Evolutionary conservation across 2,113 vertebrate genomes (phyloP), one percentile per base, ranked within the genome.

Genomic region (Bambusicola thoracicus): DNA sequence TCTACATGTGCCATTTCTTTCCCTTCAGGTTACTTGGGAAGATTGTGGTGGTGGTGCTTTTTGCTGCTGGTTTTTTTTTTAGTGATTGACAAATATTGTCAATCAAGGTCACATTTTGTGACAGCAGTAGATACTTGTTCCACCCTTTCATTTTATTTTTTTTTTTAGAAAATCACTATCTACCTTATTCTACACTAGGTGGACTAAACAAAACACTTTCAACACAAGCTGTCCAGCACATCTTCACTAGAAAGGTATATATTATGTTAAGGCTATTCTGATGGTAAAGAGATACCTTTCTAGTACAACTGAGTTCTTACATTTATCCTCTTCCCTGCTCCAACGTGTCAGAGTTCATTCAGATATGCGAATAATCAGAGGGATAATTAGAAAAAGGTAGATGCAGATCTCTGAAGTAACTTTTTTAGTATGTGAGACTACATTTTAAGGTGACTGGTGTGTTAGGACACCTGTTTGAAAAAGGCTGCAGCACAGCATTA

Each of bases 41-140:
- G 20, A 48, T 48, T 48, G 21, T 48, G 46, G 21, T 21, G 46
- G 18, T 22, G 46, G 11, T 48, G 46, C 22, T 48, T 48, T 11
- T 21, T 48, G 8, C 19, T 46, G 15, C 20, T 48, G 4, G 20
- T 46, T 46, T 44, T 48, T 51, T 51, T 25, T 25, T 27, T 27
- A 53, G 16, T 16, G 56, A 20, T 11, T 43, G 20, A 16, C 56
- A 80, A n/a, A 69, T 81, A 46, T 7, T 75, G 29, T 56, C 32
- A 49, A 19, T 13, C 34, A 80, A 58, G 48, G 69, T 58, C 41
- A 44, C 12, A 4, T 30, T 74, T 74, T 65, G 19, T 84, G 55
- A 46, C n/a, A 53, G 8, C 10, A 59, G 0, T 51, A 29, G 24
- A 38, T 48, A 29, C 25, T 56, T 0, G 0, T 13, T 34, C n/a